phyloP scores from a whole-genome alignment of 2,888 invertebrate species.

The Sycophila texana region DNA sequence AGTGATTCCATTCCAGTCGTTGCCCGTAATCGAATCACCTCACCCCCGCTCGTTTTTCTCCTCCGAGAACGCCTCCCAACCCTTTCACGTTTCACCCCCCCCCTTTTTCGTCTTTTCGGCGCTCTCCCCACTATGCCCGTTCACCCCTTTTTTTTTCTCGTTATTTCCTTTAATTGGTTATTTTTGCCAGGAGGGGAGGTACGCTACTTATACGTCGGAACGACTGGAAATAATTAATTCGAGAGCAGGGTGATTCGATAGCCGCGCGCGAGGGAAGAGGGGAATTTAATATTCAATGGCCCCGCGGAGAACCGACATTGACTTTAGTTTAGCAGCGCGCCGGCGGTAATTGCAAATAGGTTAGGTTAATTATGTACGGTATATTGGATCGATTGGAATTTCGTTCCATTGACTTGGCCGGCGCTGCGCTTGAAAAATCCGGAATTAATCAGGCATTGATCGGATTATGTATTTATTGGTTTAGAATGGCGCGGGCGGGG shows the following conservation, averaged over 20 bases:
- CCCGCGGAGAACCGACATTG: constrained; percentile 29
- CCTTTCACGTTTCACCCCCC: neutral
- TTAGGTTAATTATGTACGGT: constrained; percentile 50
- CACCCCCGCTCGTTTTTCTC: neutral
- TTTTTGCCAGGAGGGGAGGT: constrained; percentile 12
- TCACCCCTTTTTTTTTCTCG: neutral
- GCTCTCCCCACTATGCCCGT: neutral
- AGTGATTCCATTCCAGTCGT: constrained; percentile 55
- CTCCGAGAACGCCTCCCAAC: neutral
- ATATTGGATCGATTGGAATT: constrained; percentile 51
- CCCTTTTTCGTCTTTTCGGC: neutral
- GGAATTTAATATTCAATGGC: constrained; percentile 51
- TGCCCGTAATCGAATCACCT: constrained; percentile 53
- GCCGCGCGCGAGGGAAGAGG: neutral
- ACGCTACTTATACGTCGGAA: constrained; percentile 11
- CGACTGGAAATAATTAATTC: constrained; percentile 47
- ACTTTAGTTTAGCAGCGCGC: constrained; percentile 15
- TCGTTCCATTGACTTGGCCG: constrained; percentile 45
- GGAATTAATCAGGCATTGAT: constrained; percentile 42
- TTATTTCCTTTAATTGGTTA: constrained; percentile 48
- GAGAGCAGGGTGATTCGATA: constrained; percentile 21
- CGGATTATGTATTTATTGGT: constrained; percentile 52
- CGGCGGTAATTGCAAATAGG: constrained; percentile 53
- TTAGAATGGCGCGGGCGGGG: no score
- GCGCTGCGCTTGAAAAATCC: constrained; percentile 34